Evolutionary conservation across 2,797 vertebrate genomes (phyloP).

Genomic region (Bradypodion pumilum): DNA sequence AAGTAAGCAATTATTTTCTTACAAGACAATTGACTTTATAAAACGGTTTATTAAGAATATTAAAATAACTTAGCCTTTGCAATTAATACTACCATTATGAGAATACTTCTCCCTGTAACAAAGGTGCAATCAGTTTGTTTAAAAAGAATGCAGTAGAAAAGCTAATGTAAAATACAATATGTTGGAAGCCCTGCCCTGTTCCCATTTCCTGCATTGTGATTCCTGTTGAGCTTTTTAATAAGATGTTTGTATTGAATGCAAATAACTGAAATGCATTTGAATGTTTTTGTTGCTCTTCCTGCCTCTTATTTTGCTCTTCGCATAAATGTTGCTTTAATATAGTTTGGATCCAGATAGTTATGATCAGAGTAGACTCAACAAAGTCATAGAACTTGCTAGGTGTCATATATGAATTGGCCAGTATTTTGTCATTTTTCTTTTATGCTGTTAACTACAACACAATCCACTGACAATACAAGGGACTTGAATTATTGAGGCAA

Average conservation of each 20-base stretch:
- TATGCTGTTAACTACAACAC: no score
- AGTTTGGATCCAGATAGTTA: not conserved
- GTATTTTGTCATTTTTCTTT: no score
- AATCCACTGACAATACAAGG: no score
- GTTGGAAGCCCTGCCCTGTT: not conserved
- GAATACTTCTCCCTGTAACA: not conserved
- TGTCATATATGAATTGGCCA: no score
- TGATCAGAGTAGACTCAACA: no score
- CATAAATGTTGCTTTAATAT: not conserved
- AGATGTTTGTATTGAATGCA: not conserved
- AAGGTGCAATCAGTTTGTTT: not conserved
- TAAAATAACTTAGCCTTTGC: no score
- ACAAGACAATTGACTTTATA: no score
- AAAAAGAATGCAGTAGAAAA: not conserved
- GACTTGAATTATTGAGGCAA: no score
- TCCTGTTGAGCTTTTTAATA: not conserved
- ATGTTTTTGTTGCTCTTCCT: not conserved
- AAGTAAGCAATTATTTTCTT: no score
- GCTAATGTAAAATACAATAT: not conserved
- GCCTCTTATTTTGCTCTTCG: not conserved
- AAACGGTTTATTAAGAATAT: not conserved
- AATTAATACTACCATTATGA: not conserved
- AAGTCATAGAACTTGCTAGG: no score
- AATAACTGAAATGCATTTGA: not conserved
- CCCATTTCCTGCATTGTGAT: not conserved